Conservation (phyloP, 2,113 vertebrate species). For the Pseudopipra pipra region DNA sequence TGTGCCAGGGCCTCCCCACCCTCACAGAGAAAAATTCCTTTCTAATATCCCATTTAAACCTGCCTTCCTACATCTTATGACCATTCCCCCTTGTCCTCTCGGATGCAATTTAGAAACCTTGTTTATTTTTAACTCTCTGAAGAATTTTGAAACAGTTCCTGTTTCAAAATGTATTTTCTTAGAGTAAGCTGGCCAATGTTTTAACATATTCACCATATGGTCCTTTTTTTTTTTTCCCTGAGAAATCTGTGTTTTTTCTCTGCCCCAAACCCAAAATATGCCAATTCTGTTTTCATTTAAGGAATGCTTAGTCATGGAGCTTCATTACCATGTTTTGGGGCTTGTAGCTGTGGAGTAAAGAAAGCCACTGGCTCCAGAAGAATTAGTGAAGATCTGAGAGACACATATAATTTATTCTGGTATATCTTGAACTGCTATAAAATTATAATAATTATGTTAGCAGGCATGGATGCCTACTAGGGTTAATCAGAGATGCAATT, state of each 20-base stretch:
- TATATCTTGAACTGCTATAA: not conserved
- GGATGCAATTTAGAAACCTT: not conserved
- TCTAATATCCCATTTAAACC: not conserved
- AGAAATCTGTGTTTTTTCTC: not conserved
- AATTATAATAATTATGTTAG: not conserved
- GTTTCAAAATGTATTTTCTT: not conserved
- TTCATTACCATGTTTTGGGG: not conserved
- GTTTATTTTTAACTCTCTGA: not conserved
- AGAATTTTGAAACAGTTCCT: not conserved
- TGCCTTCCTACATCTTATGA: not conserved
- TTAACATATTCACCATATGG: not conserved
- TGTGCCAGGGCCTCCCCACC: rapidly evolving
- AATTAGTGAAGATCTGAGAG: not conserved
- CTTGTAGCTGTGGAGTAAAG: not conserved
- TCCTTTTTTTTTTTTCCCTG: not conserved
- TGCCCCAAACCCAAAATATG: not conserved
- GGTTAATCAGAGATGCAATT: not conserved
- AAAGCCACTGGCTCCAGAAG: not conserved
- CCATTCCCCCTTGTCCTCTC: not conserved
- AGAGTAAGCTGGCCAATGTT: not conserved
- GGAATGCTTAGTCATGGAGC: not conserved
- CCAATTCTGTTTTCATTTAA: not conserved
- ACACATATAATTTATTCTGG: not conserved
- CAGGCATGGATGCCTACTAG: not conserved
- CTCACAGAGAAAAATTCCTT: not conserved